phyloP scores from a whole-genome alignment of 2,113 vertebrate species.

The Apodemus speciosus region DNA sequence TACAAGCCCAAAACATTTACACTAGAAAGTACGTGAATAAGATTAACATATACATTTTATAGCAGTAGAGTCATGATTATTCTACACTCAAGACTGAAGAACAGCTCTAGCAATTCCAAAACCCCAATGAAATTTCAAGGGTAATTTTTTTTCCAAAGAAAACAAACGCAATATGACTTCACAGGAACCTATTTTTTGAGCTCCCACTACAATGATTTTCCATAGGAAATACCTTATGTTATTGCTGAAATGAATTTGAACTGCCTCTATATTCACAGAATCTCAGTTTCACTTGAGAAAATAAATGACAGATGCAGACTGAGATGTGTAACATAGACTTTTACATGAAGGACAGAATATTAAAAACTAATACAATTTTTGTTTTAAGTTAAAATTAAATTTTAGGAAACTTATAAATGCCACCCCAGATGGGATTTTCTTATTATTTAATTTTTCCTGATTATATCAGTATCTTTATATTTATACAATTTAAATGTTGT shows the following conservation, averaged over 20 bases:
- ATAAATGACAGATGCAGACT: background rate
- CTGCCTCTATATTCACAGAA: background rate
- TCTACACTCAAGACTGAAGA: background rate
- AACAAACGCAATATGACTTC: background rate
- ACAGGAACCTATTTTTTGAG: too few relatives aligned
- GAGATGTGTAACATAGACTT: background rate
- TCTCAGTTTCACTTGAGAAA: background rate
- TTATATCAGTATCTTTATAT: background rate
- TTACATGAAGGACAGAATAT: background rate
- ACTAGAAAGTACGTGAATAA: background rate
- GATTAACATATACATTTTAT: background rate
- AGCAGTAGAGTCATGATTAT: background rate
- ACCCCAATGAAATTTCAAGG: background rate
- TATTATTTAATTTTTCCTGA: background rate
- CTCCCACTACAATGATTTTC: background rate
- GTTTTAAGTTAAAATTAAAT: background rate
- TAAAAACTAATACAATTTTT: background rate
- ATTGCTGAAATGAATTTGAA: background rate
- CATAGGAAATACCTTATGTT: background rate
- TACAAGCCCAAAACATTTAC: background rate
- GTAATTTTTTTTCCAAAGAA: background rate
- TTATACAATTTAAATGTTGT: background rate
- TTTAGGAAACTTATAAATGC: background rate
- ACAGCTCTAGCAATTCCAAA: background rate
- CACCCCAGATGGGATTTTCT: background rate